Conservation (phyloP, 2,797 vertebrate genomes). For the Anableps anableps region DNA sequence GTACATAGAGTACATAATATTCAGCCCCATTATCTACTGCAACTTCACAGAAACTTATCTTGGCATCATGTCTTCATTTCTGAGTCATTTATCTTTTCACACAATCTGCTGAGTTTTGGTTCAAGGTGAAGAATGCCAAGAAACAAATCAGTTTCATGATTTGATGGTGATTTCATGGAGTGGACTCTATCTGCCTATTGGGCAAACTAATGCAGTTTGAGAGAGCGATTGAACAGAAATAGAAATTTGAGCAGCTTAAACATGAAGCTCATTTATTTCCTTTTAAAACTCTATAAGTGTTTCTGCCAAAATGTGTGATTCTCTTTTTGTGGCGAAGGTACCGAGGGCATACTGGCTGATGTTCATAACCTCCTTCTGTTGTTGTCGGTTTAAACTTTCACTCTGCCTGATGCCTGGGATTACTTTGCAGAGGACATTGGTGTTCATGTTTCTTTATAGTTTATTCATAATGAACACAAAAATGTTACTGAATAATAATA, state of each 20-base stretch:
- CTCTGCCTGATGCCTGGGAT: conserved; percentile 33
- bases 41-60: conserved; percentile 47
- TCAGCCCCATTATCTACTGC: conserved; percentile 43
- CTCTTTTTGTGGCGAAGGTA: conserved; percentile 25
- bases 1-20: conserved; percentile 51
- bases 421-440: conserved; percentile 32
- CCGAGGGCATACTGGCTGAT: conserved; percentile 47
- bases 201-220: conserved; percentile 70
- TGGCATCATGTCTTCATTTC: conserved; percentile 56
- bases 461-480: conserved; percentile 15
- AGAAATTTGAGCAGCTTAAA: conserved; percentile 74
- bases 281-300: conserved; percentile 59
- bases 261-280: conserved; percentile 61
- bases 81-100: conserved; percentile 57
- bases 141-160: conserved; percentile 67
- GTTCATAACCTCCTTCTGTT: conserved; percentile 48
- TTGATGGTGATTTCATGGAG: conserved; percentile 46
- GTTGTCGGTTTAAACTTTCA: conserved; percentile 38
- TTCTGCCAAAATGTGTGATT: conserved; percentile 66
- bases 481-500: neutral
- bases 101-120: conserved; percentile 64
- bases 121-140: conserved; percentile 70
- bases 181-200: conserved; percentile 57
- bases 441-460: conserved; percentile 21
- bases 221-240: conserved; percentile 73